phyloP scores from a whole-genome alignment of 2,797 vertebrate species.

The Tragelaphus oryx region DNA sequence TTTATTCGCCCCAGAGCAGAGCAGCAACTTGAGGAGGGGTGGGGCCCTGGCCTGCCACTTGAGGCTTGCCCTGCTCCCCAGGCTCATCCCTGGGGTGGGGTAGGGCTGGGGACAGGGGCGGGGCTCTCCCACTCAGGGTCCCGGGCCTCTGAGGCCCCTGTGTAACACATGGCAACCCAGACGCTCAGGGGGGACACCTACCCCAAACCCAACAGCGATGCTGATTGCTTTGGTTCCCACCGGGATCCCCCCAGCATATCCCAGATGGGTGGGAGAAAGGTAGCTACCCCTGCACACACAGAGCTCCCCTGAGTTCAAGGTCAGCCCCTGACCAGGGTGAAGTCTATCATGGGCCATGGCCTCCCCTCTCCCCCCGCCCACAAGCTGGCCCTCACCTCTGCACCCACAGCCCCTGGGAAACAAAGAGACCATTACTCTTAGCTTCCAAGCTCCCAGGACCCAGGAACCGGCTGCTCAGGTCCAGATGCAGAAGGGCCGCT shows the following conservation, averaged over 20 bases:
- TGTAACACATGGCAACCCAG: fast-evolving
- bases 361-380: neutral
- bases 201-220: fast-evolving
- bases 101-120: neutral
- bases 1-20: neutral
- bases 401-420: too few relatives aligned
- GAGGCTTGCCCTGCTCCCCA: neutral
- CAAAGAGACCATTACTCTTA: neutral
- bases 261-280: neutral
- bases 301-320: neutral
- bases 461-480: neutral
- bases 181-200: neutral
- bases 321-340: neutral
- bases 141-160: neutral
- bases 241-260: neutral
- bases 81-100: neutral
- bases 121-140: too few relatives aligned
- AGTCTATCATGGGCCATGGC: neutral
- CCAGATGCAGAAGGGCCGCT: neutral
- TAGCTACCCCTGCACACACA: neutral
- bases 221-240: neutral
- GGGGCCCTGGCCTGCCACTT: neutral
- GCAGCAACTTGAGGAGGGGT: neutral
- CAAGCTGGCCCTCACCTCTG: neutral
- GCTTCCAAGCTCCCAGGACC: neutral